These are phyloP conservation scores for Drosophila diplacantha DNA, from an alignment of 2,888 invertebrate genomes.

Conservation along the genomic window DNA sequence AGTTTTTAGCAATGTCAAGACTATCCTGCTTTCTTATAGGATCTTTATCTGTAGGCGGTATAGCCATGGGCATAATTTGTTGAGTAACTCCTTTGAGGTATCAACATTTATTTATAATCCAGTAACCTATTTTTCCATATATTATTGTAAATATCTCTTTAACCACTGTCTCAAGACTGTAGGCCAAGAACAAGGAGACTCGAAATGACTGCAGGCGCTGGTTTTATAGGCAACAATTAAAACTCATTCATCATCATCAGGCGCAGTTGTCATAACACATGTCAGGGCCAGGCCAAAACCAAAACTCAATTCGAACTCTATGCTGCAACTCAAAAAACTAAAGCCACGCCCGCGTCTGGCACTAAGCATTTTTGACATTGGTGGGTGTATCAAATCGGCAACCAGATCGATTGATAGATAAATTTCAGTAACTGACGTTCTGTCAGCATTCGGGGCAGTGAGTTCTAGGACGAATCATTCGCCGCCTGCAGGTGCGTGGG, in stretches of 20 bases:
- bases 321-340: constrained; percentile 23
- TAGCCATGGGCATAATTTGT: too few species aligned
- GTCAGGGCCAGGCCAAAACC: constrained; percentile 53
- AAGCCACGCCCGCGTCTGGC: constrained; percentile 67
- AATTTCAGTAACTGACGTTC: constrained; percentile 68
- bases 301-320: constrained; percentile 19
- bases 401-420: constrained; percentile 71
- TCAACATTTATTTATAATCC: not conserved
- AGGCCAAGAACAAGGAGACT: constrained; percentile 34
- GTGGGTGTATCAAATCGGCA: constrained; percentile 65
- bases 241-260: constrained; percentile 71
- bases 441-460: constrained; percentile 57
- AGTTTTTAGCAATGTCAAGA: too few species aligned
- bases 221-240: constrained; percentile 72
- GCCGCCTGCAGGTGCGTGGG: constrained; percentile 66
- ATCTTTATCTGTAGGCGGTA: too few species aligned
- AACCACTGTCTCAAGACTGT: constrained; percentile 29
- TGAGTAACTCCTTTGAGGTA: too few species aligned
- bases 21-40: too few species aligned
- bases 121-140: not conserved
- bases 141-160: too few species aligned
- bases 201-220: constrained; percentile 45
- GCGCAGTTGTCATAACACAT: constrained; percentile 60
- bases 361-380: constrained; percentile 46
- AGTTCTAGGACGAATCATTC: constrained; percentile 27